Percentiles rank a stretch among this genome's conserved stretches.
phyloP scores from a whole-genome alignment of 2,113 vertebrate species.

The Dipodomys ordii region DNA sequence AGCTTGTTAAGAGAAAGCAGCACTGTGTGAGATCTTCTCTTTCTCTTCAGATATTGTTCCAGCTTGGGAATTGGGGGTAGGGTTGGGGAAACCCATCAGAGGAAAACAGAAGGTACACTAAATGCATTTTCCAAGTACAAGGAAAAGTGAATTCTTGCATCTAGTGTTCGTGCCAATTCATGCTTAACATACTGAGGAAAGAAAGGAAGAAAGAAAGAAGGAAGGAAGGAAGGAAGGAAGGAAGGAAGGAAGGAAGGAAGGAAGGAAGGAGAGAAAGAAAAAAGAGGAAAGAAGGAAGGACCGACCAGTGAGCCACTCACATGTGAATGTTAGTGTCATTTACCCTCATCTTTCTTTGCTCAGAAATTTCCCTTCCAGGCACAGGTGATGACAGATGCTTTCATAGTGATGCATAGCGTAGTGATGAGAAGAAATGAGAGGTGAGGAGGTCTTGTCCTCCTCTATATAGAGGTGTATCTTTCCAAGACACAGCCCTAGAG shows the following conservation, averaged over 20 bases:
- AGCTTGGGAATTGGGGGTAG: constrained; percentile 1
- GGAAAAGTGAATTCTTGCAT: constrained; percentile 57
- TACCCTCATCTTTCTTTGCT: not conserved
- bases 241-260: too few relatives aligned
- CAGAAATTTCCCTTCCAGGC: constrained; percentile 5
- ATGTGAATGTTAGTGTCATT: not conserved
- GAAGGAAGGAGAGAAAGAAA: too few relatives aligned
- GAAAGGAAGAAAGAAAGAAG: too few relatives aligned
- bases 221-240: too few relatives aligned
- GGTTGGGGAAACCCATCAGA: not conserved
- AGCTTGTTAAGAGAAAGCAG: constrained; percentile 47
- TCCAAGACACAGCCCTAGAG: too few relatives aligned
- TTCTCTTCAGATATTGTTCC: constrained; percentile 22
- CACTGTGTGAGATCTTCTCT: constrained; percentile 48
- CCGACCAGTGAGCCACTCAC: too few relatives aligned
- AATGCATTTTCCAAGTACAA: constrained; percentile 58
- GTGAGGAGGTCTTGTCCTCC: not conserved
- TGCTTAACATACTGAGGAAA: constrained; percentile 50
- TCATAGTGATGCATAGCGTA: not conserved
- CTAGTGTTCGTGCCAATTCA: not conserved
- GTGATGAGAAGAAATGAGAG: not conserved
- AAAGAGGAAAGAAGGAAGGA: too few relatives aligned
- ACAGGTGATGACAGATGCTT: not conserved
- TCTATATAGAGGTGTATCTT: not conserved
- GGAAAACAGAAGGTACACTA: constrained; percentile 44